Evolutionary conservation across 2,888 invertebrate species (phyloP).

Genomic region (Melanargia galathea): DNA sequence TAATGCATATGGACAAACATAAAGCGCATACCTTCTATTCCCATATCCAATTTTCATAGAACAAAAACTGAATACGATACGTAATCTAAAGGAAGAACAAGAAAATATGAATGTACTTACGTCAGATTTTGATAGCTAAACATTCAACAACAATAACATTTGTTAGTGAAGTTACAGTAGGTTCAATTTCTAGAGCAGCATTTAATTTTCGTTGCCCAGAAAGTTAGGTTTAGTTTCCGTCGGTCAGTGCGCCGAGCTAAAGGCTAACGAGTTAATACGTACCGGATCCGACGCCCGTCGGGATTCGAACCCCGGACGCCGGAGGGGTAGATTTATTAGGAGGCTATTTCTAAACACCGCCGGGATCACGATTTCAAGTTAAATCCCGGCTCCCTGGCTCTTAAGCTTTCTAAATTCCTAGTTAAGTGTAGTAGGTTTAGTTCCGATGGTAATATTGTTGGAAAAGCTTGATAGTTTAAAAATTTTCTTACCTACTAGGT

Average conservation of each 20-base stretch:
- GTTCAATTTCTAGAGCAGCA: conserved; percentile 11
- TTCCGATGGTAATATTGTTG: conserved; percentile 10
- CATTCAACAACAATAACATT: too few relatives aligned
- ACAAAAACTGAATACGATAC: background rate
- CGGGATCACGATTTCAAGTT: conserved; percentile 69
- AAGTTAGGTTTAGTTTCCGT: conserved; percentile 46
- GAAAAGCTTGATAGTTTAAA: background rate
- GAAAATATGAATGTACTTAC: too few relatives aligned
- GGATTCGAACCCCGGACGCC: conserved; percentile 72
- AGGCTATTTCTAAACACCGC: conserved; percentile 66
- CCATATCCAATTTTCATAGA: background rate
- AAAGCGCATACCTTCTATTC: background rate
- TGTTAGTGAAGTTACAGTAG: background rate
- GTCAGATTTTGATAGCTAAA: background rate
- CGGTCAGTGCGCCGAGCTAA: conserved; percentile 59
- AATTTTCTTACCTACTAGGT: too few relatives aligned
- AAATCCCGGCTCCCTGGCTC: conserved; percentile 70
- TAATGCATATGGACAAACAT: too few relatives aligned
- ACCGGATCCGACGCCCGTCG: conserved; percentile 61
- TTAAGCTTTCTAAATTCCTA: conserved; percentile 64
- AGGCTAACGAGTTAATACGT: conserved; percentile 62
- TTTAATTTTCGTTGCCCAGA: conserved; percentile 37
- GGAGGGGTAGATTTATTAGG: conserved; percentile 75
- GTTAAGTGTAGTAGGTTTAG: conserved; percentile 39
- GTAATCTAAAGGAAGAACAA: background rate